Percentiles rank a stretch among this genome's conserved stretches.
These are phyloP conservation scores for Diarsia dahlii DNA, from an alignment of 2,888 invertebrate genomes.

Conservation along the genomic window DNA sequence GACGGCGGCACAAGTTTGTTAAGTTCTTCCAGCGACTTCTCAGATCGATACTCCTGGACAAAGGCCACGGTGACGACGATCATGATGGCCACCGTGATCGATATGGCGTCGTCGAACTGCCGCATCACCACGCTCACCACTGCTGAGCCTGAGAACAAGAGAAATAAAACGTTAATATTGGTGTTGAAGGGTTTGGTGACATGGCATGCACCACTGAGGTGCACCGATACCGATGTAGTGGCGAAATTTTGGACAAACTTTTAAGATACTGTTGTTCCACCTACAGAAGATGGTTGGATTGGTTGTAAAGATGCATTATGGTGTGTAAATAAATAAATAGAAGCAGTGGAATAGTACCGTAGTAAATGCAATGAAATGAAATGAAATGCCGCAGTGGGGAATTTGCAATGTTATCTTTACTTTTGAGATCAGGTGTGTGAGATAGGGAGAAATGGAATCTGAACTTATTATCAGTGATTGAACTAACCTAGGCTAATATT, in stretches of 20 bases:
- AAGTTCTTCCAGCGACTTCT: constrained; percentile 98
- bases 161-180: not conserved
- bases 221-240: too few species aligned
- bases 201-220: not conserved
- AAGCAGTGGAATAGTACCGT: too few species aligned
- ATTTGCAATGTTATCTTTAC: too few species aligned
- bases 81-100: constrained; percentile 98
- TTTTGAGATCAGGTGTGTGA: too few species aligned
- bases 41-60: constrained; percentile 99
- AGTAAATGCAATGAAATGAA: too few species aligned
- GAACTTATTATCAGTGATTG: too few species aligned
- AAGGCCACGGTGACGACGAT: constrained; percentile 99
- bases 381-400: too few species aligned
- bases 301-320: too few species aligned
- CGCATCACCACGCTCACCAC: constrained; percentile 98
- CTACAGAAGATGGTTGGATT: not conserved
- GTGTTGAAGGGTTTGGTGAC: not conserved
- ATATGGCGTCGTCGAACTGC: constrained; percentile 99
- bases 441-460: too few species aligned
- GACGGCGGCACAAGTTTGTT: constrained; percentile 99
- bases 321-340: too few species aligned
- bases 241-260: not conserved
- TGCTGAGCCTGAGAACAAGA: constrained; percentile 93
- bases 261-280: not conserved
- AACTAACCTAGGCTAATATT: too few species aligned